Evolutionary conservation across 2,113 vertebrate species (phyloP), one percentile per base, ranked within the genome.

Genomic region (Dissostichus mawsoni): DNA sequence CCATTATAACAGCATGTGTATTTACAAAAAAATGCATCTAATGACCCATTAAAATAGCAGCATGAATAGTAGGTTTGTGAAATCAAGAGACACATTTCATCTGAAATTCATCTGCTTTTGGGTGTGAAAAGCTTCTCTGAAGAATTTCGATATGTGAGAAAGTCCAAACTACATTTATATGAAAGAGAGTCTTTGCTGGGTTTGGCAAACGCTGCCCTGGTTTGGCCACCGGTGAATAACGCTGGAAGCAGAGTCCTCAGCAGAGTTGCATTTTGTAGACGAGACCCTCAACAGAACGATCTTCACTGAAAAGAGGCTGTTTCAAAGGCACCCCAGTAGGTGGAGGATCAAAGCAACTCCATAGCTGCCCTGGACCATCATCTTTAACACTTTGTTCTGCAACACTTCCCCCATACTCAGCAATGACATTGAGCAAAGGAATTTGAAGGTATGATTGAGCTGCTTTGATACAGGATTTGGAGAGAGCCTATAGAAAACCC

Each of bases 291-390:
- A 83, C 65, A 25, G 58, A 36, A 41, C 11, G 29, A 69, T 71
- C 64, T 41, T 62, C 82, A 69, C 74, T 74, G 74, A 73, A 81
- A 79, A 87, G 75, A 90, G 83, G 82, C 69, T 20, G 61, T 80
- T 90, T 92, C 88, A 92, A 90, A 93, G 84, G 69, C 83, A 23
- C 55, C 83, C 74, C 76, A 82, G 86, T 61, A 58, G 90, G 85
- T 82, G 55, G 44, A 78, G 78, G 90, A 93, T 93, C 87, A 92
- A 89, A 93, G 85, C 57, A 59, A 65, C 82, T 77, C 69, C 65
- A 85, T 74, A 67, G 66, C 66, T 18, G 65, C 81, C 56, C 52
- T 75, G 78, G 75, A 79, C 82, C 80, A 33, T 65, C 78, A 76
- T 76, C 82, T 82, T 79, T 68, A 82, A 83, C 64, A 61, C 68